Evolutionary conservation across 2,113 vertebrate species (phyloP).

Genomic region (Sarotherodon lohbergeri): DNA sequence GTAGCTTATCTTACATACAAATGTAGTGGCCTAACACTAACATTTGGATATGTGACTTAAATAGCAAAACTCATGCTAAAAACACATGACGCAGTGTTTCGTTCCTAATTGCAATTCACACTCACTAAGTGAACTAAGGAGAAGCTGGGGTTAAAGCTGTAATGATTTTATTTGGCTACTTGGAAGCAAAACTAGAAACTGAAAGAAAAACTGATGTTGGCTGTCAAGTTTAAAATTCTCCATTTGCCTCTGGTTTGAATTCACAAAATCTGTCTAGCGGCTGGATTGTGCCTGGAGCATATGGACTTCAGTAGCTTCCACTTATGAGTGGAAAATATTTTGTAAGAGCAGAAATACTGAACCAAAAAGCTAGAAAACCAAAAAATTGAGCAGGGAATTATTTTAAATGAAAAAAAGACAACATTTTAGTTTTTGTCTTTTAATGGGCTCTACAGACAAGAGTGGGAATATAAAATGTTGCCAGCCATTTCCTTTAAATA

Average conservation of each 20-base stretch:
- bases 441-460: neutral
- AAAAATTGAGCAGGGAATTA: neutral
- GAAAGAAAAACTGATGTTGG: neutral
- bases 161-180: neutral
- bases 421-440: neutral
- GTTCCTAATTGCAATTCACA: neutral
- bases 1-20: neutral
- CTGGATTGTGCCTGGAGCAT: neutral
- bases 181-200: neutral
- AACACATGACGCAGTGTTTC: neutral
- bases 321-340: neutral
- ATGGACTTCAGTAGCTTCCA: fast-evolving
- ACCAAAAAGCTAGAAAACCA: neutral
- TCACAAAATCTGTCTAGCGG: neutral
- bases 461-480: neutral
- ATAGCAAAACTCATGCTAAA: neutral
- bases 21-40: neutral
- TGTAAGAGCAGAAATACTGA: neutral
- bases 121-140: neutral
- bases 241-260: neutral
- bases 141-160: neutral
- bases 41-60: neutral
- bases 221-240: neutral
- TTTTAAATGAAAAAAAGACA: neutral
- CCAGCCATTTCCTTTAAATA: neutral